Evolutionary conservation across 2,888 invertebrate species (phyloP).

Genomic region (Corythucha ciliata): DNA sequence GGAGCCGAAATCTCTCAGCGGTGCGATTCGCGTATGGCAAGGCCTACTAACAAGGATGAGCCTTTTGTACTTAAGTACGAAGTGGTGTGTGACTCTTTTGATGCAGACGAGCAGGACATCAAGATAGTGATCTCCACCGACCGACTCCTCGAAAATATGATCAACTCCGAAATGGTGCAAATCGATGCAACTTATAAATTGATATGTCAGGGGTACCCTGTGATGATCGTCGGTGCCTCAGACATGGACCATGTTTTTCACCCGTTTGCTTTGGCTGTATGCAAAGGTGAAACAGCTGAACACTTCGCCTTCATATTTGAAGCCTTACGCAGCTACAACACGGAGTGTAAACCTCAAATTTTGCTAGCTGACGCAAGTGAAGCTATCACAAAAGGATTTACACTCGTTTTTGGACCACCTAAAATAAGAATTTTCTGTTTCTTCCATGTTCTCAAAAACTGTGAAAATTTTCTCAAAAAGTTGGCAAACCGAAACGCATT

Average conservation of each 20-base stretch:
- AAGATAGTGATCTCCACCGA: too few relatives aligned
- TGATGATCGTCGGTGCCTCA: neutral
- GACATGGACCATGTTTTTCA: too few relatives aligned
- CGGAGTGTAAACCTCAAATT: neutral
- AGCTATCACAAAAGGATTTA: neutral
- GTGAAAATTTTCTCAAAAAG: neutral
- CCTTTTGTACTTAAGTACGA: too few relatives aligned
- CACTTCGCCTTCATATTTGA: neutral
- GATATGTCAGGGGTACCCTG: slow-evolving; percentile 2
- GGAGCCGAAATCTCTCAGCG: too few relatives aligned
- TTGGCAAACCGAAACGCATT: neutral
- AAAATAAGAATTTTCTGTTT: neutral
- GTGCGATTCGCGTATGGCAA: too few relatives aligned
- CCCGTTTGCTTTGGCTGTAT: slow-evolving; percentile 1
- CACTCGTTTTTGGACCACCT: neutral
- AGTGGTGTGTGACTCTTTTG: too few relatives aligned
- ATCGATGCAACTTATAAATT: slow-evolving; percentile 8
- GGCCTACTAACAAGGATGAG: too few relatives aligned
- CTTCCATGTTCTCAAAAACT: neutral
- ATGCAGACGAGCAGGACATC: too few relatives aligned
- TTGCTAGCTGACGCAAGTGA: slow-evolving; percentile 1
- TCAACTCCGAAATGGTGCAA: too few relatives aligned
- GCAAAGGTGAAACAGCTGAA: neutral
- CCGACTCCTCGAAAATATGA: too few relatives aligned
- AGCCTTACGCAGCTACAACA: neutral